A percentile compares a stretch with the other conserved stretches of the same genome.
Conservation (phyloP, 2,797 vertebrate genomes). For the Orestias chungarensis region DNA sequence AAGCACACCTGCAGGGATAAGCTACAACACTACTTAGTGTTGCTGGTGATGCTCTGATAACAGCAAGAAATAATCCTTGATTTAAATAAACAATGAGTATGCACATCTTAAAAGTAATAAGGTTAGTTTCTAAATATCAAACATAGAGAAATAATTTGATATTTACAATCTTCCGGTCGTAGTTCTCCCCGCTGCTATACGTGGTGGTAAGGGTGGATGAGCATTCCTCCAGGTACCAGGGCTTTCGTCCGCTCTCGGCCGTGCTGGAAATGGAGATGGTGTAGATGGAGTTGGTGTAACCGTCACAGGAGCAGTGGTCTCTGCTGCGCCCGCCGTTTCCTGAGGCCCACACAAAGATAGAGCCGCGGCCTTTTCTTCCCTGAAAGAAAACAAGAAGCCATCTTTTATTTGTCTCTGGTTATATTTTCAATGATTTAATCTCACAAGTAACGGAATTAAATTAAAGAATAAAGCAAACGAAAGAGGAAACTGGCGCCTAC, state of each 20-base stretch:
- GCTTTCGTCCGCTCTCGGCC: constrained; percentile 96
- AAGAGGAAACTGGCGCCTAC: neutral
- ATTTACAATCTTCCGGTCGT: constrained; percentile 96
- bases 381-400: constrained; percentile 68
- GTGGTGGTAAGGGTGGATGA: constrained; percentile 96
- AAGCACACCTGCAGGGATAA: neutral
- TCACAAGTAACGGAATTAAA: neutral
- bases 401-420: constrained; percentile 6
- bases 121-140: neutral
- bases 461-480: neutral
- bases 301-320: constrained; percentile 97
- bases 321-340: constrained; percentile 96
- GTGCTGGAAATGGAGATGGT: constrained; percentile 99
- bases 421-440: neutral
- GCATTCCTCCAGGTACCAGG: constrained; percentile 98
- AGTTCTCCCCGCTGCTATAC: constrained; percentile 98
- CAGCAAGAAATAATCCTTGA: neutral
- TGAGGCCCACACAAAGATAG: constrained; percentile 97
- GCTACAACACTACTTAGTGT: neutral
- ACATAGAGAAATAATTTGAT: neutral
- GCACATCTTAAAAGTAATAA: neutral
- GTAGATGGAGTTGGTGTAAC: constrained; percentile 98
- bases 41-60: neutral
- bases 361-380: constrained; percentile 94
- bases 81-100: neutral